Evolutionary conservation across 2,797 vertebrate genomes (phyloP), one percentile per base, ranked within the genome.

Genomic region (Alauda arvensis): DNA sequence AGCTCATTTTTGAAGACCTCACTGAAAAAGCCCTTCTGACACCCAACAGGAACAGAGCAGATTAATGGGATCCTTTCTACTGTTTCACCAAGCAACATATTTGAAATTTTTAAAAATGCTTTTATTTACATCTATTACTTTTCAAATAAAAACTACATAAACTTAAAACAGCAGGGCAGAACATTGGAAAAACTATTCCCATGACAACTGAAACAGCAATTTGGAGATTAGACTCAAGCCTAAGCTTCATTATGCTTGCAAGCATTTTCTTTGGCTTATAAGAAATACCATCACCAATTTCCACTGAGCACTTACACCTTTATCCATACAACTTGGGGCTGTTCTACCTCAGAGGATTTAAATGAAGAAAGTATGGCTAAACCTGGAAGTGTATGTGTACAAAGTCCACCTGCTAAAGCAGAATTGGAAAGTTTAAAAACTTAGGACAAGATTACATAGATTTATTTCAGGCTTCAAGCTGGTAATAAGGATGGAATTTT

Each of bases 401-500:
- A 6, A 63, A 69, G 59, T 40, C 45, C 56, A 31, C 51, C 48
- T 61, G 63, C n/a, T 65, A 48, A 61, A 53, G 48, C 21, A 34
- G 21, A 91, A 89, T 1, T 59, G 70, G 53, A 46, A 75, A 88
- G 57, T 85, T 93, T 77, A 91, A 90, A 90, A 90, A 87, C 57
- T 78, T 70, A 78, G 61, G 79, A 70, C 61, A 70, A 91, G 83
- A 92, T 91, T 89, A 91, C 67, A 67, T 0, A 90, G 84, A 74
- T 82, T 89, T 82, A 87, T 67, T 85, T 76, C 91, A 91, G 77
- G 74, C 83, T 83, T 65, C 83, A 70, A 87, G 87, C 49, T 26
- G 51, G 29, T 91, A 94, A 91, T 91, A 77, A 87, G 91, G 90
- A 92, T 93, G 83, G 85, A 89, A 81, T 91, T 90, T 65, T 91